phyloP scores from a whole-genome alignment of 2,888 invertebrate genomes.

The Rotaria socialis region DNA sequence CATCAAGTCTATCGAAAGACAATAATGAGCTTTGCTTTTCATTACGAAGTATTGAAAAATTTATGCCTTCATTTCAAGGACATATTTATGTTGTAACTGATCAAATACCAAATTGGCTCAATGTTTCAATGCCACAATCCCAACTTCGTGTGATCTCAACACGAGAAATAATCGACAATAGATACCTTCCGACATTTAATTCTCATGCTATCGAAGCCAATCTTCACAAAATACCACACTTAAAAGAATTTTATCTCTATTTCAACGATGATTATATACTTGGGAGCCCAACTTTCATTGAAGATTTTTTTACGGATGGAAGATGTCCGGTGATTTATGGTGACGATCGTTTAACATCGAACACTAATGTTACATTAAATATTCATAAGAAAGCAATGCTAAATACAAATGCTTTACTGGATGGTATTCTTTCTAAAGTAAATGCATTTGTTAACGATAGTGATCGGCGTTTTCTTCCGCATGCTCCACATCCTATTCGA shows the following conservation, averaged over 20 bases:
- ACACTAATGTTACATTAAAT: background rate
- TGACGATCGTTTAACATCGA: background rate
- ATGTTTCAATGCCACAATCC: background rate
- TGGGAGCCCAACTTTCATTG: background rate
- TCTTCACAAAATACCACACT: background rate
- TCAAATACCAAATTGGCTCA: background rate
- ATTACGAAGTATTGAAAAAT: background rate
- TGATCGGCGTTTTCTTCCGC: background rate
- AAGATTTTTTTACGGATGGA: background rate
- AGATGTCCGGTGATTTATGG: background rate
- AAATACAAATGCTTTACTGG: background rate
- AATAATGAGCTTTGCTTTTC: background rate
- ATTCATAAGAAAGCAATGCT: conserved; percentile 6
- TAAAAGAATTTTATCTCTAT: background rate
- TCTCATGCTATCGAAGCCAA: conserved; percentile 1
- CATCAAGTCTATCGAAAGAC: background rate
- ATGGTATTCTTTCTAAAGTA: background rate
- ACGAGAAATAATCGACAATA: background rate
- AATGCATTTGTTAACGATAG: background rate
- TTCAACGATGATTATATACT: conserved; percentile 1
- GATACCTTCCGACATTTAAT: background rate
- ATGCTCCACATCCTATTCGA: background rate
- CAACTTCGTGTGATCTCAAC: background rate
- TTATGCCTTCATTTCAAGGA: background rate
- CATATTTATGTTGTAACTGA: background rate